These are phyloP conservation scores for Ceratosolen fusciceps DNA, from an alignment of 1,140 invertebrate species.

Conservation along the genomic window DNA sequence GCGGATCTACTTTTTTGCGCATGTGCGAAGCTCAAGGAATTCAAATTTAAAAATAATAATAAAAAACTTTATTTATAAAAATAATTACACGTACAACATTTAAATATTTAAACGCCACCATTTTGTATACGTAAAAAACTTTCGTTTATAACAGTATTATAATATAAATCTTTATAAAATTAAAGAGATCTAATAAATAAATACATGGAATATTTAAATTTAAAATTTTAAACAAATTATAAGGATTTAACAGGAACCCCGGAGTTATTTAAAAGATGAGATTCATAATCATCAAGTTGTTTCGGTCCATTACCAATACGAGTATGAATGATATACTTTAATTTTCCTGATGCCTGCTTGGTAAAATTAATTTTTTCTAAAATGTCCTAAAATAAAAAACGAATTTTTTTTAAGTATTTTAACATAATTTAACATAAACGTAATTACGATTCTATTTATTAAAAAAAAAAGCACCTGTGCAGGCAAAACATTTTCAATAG, in stretches of 20 bases:
- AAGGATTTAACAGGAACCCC: conserved; percentile 54
- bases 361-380: conserved; percentile 66
- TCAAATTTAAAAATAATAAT: not conserved
- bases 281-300: conserved; percentile 67
- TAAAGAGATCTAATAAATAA: not conserved
- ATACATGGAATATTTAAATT: conserved; percentile 11
- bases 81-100: not conserved
- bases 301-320: conserved; percentile 81
- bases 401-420: conserved; percentile 9
- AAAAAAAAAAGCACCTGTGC: conserved; percentile 58
- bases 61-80: not conserved
- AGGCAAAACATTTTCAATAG: conserved; percentile 57
- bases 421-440: conserved; percentile 4
- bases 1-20: not conserved
- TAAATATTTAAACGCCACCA: not conserved
- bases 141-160: no score
- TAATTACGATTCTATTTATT: not conserved
- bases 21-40: not conserved
- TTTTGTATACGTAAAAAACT: not conserved
- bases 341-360: conserved; percentile 70
- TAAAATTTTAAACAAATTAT: conserved; percentile 15
- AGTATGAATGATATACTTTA: conserved; percentile 90
- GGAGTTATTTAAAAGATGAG: conserved; percentile 73
- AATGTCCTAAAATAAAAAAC: conserved; percentile 67
- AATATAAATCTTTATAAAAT: not conserved